Percentiles rank a stretch among this genome's conserved stretches.
phyloP scores from a whole-genome alignment of 2,888 invertebrate species.

The Macaria notata region DNA sequence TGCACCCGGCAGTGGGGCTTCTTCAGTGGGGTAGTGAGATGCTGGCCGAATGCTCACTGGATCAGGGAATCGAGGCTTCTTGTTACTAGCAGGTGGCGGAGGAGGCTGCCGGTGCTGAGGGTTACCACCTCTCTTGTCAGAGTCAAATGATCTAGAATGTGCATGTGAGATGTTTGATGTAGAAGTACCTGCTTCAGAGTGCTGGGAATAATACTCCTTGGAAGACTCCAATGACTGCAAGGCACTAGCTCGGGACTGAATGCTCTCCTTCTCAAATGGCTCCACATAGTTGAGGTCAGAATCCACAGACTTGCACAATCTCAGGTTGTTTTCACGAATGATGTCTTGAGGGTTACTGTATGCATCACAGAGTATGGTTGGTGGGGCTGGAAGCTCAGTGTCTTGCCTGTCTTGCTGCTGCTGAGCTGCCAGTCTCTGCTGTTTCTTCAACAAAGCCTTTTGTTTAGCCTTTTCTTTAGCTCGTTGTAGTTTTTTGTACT shows the following conservation, averaged over 20 bases:
- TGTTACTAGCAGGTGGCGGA: slow-evolving; percentile 62
- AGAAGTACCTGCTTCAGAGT: slow-evolving; percentile 53
- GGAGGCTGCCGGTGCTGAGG: slow-evolving; percentile 70
- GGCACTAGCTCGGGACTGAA: slow-evolving; percentile 76
- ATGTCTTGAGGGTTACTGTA: slow-evolving; percentile 75
- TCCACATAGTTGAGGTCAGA: slow-evolving; percentile 77
- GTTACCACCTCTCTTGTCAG: slow-evolving; percentile 45
- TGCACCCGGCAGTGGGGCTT: slow-evolving; percentile 38
- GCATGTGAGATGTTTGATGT: slow-evolving; percentile 52
- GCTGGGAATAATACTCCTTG: slow-evolving; percentile 62
- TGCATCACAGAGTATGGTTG: slow-evolving; percentile 69
- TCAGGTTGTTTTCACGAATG: slow-evolving; percentile 63
- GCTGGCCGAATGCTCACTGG: slow-evolving; percentile 75
- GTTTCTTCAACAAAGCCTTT: slow-evolving; percentile 73
- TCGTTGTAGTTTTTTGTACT: slow-evolving; percentile 73
- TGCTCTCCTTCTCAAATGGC: slow-evolving; percentile 75
- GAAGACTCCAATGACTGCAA: slow-evolving; percentile 68
- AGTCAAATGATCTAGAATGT: slow-evolving; percentile 58
- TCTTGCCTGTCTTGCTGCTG: slow-evolving; percentile 38
- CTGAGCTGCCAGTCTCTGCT: slow-evolving; percentile 59
- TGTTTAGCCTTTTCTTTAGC: slow-evolving; percentile 76
- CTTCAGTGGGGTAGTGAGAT: slow-evolving; percentile 69
- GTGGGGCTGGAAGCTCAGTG: slow-evolving; percentile 39
- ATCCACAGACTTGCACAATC: slow-evolving; percentile 74
- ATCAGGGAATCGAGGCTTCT: slow-evolving; percentile 76